phyloP scores from a whole-genome alignment of 1,140 invertebrate species.

The Arion vulgaris region DNA sequence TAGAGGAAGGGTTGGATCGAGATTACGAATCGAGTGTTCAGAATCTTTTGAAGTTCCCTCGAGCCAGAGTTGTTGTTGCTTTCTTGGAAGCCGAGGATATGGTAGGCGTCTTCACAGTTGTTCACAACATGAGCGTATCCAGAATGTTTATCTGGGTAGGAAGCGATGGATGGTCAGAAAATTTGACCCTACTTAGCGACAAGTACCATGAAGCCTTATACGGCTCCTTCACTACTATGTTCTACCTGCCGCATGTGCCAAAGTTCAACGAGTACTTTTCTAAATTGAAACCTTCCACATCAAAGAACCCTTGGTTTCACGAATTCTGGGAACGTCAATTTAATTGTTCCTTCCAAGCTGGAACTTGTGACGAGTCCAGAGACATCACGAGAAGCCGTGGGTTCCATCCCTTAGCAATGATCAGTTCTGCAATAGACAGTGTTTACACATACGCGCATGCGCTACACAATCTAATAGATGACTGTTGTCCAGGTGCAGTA shows the following conservation, averaged over 20 bases:
- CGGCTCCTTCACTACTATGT: slow-evolving; percentile 3
- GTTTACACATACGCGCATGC: slow-evolving; percentile 33
- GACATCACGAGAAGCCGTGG: neutral
- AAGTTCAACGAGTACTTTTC: slow-evolving; percentile 21
- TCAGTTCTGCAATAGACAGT: slow-evolving; percentile 11
- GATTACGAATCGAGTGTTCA: slow-evolving; percentile 11
- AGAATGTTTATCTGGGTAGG: slow-evolving; percentile 32
- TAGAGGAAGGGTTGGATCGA: neutral
- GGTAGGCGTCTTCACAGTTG: neutral
- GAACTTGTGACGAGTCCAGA: slow-evolving; percentile 14
- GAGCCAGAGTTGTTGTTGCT: slow-evolving; percentile 25
- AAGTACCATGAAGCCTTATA: slow-evolving; percentile 59
- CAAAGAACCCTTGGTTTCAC: slow-evolving; percentile 29
- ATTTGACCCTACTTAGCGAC: slow-evolving; percentile 3
- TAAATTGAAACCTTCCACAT: neutral
- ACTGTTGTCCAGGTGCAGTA: slow-evolving; percentile 5
- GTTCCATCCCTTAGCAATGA: neutral
- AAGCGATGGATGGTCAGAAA: slow-evolving; percentile 32
- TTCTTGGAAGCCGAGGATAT: slow-evolving; percentile 14
- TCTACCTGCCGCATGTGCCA: neutral
- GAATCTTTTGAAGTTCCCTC: neutral
- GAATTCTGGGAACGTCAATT: slow-evolving; percentile 32
- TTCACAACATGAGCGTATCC: neutral
- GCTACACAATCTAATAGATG: neutral
- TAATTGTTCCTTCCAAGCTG: slow-evolving; percentile 17